Conservation (phyloP, 1,140 invertebrate species). For the Neodiprion fabricii region DNA sequence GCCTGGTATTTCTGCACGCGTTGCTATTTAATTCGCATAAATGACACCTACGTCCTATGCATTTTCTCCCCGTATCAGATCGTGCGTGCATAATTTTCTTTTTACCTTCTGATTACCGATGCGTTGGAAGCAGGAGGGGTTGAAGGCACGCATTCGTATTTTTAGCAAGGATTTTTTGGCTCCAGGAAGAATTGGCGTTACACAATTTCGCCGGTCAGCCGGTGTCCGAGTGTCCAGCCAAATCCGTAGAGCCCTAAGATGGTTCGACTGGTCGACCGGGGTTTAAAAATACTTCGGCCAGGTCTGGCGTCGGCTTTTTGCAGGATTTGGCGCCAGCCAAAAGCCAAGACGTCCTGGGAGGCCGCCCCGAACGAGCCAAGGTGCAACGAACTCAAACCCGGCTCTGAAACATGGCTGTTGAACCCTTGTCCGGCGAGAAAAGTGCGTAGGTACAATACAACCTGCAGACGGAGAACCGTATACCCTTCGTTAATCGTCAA, state of each 20-base stretch:
- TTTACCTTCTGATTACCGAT: no score
- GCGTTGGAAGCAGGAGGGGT: no score
- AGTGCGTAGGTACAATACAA: no score
- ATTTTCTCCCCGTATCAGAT: no score
- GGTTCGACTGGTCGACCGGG: slow-evolving; percentile 29
- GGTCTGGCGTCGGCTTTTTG: slow-evolving; percentile 33
- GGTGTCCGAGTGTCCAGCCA: neutral
- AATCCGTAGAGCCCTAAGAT: neutral
- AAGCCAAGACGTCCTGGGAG: slow-evolving; percentile 9
- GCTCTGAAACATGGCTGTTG: neutral
- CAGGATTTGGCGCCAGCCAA: slow-evolving; percentile 38
- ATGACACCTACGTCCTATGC: no score
- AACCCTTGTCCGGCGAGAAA: neutral
- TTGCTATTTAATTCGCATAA: no score
- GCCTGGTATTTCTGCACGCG: no score
- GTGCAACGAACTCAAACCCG: slow-evolving; percentile 6
- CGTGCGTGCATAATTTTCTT: no score
- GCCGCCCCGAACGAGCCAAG: slow-evolving; percentile 13
- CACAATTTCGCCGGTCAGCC: neutral
- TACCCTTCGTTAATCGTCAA: neutral
- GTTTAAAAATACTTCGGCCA: slow-evolving; percentile 45
- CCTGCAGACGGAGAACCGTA: no score
- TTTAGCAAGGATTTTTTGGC: neutral
- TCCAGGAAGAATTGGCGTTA: slow-evolving; percentile 5
- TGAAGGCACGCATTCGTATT: no score